Evolutionary conservation across 2,888 invertebrate species (phyloP).

Genomic region (Molanna angustata): DNA sequence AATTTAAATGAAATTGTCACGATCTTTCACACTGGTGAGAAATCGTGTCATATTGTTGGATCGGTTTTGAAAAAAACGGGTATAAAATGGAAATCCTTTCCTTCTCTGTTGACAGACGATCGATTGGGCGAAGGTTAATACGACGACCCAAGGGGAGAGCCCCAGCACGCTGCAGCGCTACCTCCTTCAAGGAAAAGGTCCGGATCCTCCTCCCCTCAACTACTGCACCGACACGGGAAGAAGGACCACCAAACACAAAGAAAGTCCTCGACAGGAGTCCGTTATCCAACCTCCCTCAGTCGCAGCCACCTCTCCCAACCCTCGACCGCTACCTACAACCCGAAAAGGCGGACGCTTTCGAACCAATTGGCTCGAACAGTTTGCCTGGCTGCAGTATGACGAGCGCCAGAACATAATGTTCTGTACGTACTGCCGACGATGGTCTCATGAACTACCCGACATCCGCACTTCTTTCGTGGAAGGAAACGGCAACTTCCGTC

Average conservation of each 20-base stretch:
- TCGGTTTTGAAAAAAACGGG: constrained; percentile 33
- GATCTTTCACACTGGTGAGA: constrained; percentile 25
- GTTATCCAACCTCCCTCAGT: constrained; percentile 41
- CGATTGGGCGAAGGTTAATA: constrained; percentile 44
- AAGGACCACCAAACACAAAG: constrained; percentile 37
- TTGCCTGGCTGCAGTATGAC: constrained; percentile 73
- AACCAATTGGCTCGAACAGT: constrained; percentile 64
- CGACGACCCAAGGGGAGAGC: constrained; percentile 22
- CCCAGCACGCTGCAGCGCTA: constrained; percentile 30
- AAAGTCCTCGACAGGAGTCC: constrained; percentile 35
- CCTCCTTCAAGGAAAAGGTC: constrained; percentile 31
- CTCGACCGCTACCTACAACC: constrained; percentile 32
- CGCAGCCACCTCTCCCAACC: constrained; percentile 38
- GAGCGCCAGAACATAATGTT: constrained; percentile 66
- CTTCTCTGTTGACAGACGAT: constrained; percentile 67
- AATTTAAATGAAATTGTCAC: constrained; percentile 8
- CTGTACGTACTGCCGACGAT: constrained; percentile 70
- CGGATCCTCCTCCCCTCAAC: constrained; percentile 31
- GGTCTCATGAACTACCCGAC: constrained; percentile 67
- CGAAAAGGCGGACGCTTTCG: constrained; percentile 67
- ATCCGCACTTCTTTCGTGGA: constrained; percentile 77
- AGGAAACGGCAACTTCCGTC: constrained; percentile 71
- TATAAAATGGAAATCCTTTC: constrained; percentile 54
- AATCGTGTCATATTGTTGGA: constrained; percentile 9
- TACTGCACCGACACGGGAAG: constrained; percentile 29